These are phyloP conservation scores for Nomada flava DNA, from an alignment of 2,888 invertebrate species.

Conservation along the genomic window DNA sequence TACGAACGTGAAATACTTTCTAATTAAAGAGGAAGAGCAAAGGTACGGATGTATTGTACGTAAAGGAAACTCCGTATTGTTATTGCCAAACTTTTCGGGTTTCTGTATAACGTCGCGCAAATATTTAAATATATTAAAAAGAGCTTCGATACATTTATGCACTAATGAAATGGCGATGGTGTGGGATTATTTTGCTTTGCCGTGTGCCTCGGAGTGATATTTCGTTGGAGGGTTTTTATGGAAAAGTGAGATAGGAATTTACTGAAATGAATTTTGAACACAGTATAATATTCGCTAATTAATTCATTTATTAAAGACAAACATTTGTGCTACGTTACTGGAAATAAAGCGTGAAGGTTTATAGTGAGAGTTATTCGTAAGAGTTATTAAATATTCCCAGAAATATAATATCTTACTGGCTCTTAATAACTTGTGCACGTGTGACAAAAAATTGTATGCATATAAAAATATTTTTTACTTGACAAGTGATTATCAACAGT, in stretches of 20 bases:
- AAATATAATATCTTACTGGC: too few species aligned
- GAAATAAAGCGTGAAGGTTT: too few species aligned
- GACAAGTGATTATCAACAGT: too few species aligned
- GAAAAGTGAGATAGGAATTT: not conserved
- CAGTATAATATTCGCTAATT: too few species aligned
- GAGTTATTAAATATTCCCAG: too few species aligned
- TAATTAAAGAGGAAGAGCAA: not conserved
- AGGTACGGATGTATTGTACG: not conserved
- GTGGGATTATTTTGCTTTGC: not conserved
- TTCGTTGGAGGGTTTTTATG: not conserved
- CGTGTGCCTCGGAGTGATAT: not conserved
- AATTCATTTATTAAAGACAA: too few species aligned
- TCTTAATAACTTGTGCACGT: too few species aligned
- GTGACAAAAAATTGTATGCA: too few species aligned
- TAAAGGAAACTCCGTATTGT: not conserved
- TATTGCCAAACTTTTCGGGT: not conserved
- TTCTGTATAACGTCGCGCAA: not conserved
- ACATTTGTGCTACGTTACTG: too few species aligned
- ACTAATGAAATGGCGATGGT: not conserved
- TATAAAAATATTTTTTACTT: too few species aligned
- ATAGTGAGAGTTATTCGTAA: too few species aligned
- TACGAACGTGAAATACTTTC: not conserved
- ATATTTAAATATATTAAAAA: slow-evolving; percentile 15
- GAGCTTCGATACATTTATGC: not conserved
- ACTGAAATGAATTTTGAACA: too few species aligned